Base-by-base conservation (phyloP, 2,888 invertebrate genomes). In the Aradus depressus region DNA sequence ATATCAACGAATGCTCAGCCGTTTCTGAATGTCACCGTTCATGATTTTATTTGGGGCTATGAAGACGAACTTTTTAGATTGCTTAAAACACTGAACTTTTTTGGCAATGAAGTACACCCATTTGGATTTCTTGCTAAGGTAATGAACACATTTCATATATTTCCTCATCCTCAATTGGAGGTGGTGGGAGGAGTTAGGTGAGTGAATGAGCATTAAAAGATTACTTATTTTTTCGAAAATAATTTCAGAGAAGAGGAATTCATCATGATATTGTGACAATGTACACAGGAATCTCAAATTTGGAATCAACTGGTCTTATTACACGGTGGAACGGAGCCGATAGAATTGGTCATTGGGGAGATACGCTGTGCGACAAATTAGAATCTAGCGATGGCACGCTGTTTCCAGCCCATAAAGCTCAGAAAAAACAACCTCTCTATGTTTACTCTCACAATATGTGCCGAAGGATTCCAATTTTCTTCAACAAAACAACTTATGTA, bases 111-210 rank as follows among this genome's bases (percentile, higher is more conserved):
- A 34, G 32, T 51, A 3, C 25, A 53, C 25, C 52, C 52, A 28
- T 56, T 56, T 44, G 56, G 56, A 22, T 53, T 56, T 21, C 22
- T 56, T 10, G 53, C 51, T 2, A 56, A 56, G 50, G 56, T 56
- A 44, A 44, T 26, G 28, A 12, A 10, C 16, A 18, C 8, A 10
- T 18, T 28, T 5, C 18, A 21, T 44, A 14, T 44, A 44, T 26
- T 16, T 18, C 5, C 8, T 10, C 22, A 6, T 37, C 8, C 37
- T 37, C 8, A 14, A 18, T 37, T 37, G 8, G 37, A 10, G 10
- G 10, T 28, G 10, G 10, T 6, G 10, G 6, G 6, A 28, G 10
- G 10, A 28, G 10, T 10, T 28, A 10, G 28, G 28, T 28, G 28
- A 28, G 10, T 28, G 28, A 10, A 10, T 6, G 6, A 28, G 28